Evolutionary conservation across 2,888 invertebrate species (phyloP).

Genomic region (Periphyllus acericola): DNA sequence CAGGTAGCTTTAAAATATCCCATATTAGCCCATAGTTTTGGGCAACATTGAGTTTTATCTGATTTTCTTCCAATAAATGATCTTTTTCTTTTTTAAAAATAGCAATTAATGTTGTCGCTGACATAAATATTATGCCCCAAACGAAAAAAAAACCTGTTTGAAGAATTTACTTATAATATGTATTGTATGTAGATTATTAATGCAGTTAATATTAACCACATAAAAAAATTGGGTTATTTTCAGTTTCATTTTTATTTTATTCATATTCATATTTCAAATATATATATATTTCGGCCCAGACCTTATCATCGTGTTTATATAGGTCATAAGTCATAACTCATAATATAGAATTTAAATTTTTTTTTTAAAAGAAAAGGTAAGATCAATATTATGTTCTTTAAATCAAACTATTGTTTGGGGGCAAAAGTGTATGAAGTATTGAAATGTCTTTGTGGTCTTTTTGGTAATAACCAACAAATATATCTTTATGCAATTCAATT

Average conservation of each 20-base stretch:
- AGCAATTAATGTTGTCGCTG: constrained; percentile 80
- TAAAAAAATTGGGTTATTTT: neutral
- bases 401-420: too few species aligned
- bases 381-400: too few species aligned
- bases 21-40: constrained; percentile 85
- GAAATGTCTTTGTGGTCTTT: too few species aligned
- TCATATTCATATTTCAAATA: neutral
- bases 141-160: constrained; percentile 85
- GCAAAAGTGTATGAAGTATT: too few species aligned
- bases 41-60: constrained; percentile 65
- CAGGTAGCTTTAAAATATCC: constrained; percentile 83
- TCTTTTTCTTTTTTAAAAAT: constrained; percentile 69
- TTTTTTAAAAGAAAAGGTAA: too few species aligned
- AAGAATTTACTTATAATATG: constrained; percentile 50
- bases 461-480: too few species aligned
- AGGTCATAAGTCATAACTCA: too few species aligned
- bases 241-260: neutral
- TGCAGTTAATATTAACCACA: neutral
- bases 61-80: constrained; percentile 76
- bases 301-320: too few species aligned
- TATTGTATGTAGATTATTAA: neutral
- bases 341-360: too few species aligned
- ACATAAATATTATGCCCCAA: constrained; percentile 92
- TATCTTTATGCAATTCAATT: too few species aligned
- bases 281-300: too few species aligned